Base-by-base conservation (phyloP, 1,140 invertebrate genomes). In the Lysiphlebus fabarum region DNA sequence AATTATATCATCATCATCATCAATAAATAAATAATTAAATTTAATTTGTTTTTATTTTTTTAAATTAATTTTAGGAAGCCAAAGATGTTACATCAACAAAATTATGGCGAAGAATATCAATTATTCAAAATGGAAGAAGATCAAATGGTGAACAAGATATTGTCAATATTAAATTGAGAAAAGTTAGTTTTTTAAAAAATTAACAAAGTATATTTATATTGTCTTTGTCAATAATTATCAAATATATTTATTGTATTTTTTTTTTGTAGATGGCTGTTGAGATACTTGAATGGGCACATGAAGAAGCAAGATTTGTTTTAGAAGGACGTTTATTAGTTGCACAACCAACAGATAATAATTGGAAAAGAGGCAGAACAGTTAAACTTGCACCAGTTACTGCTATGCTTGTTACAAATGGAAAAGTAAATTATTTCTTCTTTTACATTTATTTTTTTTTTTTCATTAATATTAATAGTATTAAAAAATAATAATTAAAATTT, bases 211-310 rank as follows among this genome's bases (percentile, higher is more conserved):
- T 37, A 53, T 36, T 51, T 45, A 59, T 51, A 37, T 56, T 44
- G 55, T 62, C n/a, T 40, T 12, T 37, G 43, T 59, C 11, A 56
- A 42, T 49, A 33, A 53, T 6, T n/a, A 9, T 50, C 17, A 10
- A 50, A 9, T 63, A 41, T 11, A 67, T 26, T 26, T 9, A n/a
- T 34, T 17, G n/a, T 36, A 40, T 37, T 36, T 48, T 7, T 40
- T 49, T 14, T 14, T 41, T 11, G 8, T 9, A 89, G 86, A 91
- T 95, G 83, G 93, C 93, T 54, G 87, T 96, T 53, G 93, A 96
- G 71, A 85, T 95, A 1, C 79, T 96, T 56, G 92, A 95, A 66
- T 96, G 94, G 95, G 89, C 89, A 74, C 92, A 95, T 66, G 93
- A 96, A 71, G 90, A 92, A 74, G 90, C 91, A 2, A 86, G 87